Conservation (phyloP, 2,797 vertebrate species). For the Petrocephalus schoutedeni region DNA sequence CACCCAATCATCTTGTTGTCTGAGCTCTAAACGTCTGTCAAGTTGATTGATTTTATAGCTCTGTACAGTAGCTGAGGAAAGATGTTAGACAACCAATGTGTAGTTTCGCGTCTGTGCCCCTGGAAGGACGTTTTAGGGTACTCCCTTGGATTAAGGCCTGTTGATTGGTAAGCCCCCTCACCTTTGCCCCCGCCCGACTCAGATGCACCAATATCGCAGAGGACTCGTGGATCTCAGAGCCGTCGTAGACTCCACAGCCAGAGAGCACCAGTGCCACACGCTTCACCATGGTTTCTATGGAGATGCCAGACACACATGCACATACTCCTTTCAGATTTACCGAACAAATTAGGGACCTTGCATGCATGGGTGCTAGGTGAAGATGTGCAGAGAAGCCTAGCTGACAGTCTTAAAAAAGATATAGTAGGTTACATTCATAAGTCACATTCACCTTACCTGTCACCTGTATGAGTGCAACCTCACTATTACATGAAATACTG, state of each 20-base stretch:
- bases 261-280: constrained; percentile 74
- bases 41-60: neutral
- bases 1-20: neutral
- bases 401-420: neutral
- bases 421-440: neutral
- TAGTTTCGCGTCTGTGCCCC: neutral
- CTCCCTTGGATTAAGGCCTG: neutral
- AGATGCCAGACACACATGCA: constrained; percentile 7
- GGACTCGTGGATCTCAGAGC: constrained; percentile 78
- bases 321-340: constrained; percentile 21
- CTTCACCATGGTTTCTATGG: constrained; percentile 65
- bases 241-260: constrained; percentile 78
- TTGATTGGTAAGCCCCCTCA: constrained; percentile 41
- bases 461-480: neutral
- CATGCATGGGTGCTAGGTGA: neutral
- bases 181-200: constrained; percentile 75
- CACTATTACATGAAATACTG: neutral
- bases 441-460: neutral
- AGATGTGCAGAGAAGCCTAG: neutral
- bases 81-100: neutral
- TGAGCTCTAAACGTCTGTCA: neutral
- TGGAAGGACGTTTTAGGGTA: neutral
- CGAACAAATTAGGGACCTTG: neutral
- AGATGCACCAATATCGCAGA: constrained; percentile 77
- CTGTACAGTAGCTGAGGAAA: neutral